A percentile compares a stretch with the other conserved stretches of the same genome.
These are phyloP conservation scores for Ypsolopha scabrella DNA, from an alignment of 2,888 invertebrate genomes.

Conservation along the genomic window DNA sequence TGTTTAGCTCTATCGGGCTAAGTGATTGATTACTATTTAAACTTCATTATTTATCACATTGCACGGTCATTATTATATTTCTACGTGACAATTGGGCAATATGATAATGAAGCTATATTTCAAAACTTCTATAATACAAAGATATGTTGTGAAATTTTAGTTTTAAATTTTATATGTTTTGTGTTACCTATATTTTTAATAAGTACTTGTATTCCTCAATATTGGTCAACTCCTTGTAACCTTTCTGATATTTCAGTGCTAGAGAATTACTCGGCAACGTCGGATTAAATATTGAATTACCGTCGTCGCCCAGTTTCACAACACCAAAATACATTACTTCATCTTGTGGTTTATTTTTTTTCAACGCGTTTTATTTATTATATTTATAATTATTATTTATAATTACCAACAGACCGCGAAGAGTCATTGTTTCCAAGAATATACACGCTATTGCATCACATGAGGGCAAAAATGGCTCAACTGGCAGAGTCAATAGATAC, in stretches of 20 bases:
- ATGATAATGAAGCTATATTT: no score
- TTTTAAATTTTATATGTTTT: no score
- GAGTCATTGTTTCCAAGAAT: slow-evolving; percentile 28
- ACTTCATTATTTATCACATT: no score
- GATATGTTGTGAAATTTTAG: no score
- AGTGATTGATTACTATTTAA: no score
- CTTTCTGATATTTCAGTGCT: slow-evolving; percentile 54
- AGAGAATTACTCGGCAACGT: slow-evolving; percentile 40
- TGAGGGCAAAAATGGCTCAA: slow-evolving; percentile 32
- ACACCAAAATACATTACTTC: slow-evolving; percentile 50
- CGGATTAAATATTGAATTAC: slow-evolving; percentile 39
- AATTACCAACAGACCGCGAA: slow-evolving; percentile 19
- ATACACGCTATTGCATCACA: slow-evolving; percentile 7
- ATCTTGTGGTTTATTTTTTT: slow-evolving; percentile 16
- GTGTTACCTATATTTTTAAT: no score
- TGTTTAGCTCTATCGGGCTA: no score
- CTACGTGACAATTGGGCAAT: no score
- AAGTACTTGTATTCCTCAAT: slow-evolving; percentile 26
- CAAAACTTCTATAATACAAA: no score
- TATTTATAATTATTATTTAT: no score
- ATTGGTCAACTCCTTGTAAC: slow-evolving; percentile 30
- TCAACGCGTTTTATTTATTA: slow-evolving; percentile 27
- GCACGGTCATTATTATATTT: no score
- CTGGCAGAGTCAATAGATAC: slow-evolving; percentile 19
- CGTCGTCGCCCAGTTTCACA: slow-evolving; percentile 35